These are phyloP conservation scores for Pachypanchax playfairii DNA, from an alignment of 2,113 vertebrate species.

Conservation along the genomic window DNA sequence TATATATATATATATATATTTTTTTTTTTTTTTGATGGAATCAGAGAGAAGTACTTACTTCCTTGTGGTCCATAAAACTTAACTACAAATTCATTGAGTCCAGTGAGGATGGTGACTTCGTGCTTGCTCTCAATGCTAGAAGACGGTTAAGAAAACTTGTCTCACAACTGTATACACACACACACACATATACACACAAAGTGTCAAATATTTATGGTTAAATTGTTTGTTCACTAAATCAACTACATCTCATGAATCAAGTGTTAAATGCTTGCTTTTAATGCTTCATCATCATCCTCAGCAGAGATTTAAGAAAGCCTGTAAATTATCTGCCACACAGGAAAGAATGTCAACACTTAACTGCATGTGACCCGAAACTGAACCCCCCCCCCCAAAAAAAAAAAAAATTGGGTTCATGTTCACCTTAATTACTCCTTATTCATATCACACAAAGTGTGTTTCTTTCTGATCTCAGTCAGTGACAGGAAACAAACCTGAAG, in stretches of 20 bases:
- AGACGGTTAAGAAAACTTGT: constrained; percentile 74
- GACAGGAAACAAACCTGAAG: not conserved
- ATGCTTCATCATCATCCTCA: no score
- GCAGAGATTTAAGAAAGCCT: no score
- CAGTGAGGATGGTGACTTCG: constrained; percentile 98
- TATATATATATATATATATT: no score
- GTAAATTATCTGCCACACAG: no score
- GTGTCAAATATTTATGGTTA: no score
- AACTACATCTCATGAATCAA: no score
- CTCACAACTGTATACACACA: constrained; percentile 8
- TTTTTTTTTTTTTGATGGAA: no score
- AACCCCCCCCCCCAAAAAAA: no score
- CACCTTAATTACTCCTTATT: not conserved
- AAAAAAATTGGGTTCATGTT: not conserved
- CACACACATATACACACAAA: not conserved
- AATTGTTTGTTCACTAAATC: no score
- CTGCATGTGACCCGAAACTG: no score
- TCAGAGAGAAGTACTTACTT: constrained; percentile 86
- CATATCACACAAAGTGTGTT: rapidly evolving
- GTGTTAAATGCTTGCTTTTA: no score
- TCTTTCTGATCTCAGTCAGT: constrained; percentile 7
- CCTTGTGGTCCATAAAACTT: constrained; percentile 99
- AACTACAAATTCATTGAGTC: constrained; percentile 99
- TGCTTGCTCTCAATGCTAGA: constrained; percentile 99
- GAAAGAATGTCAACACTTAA: no score